Percentiles rank a stretch among this genome's conserved stretches.
These are phyloP conservation scores for Tachina lurida DNA, from an alignment of 2,888 invertebrate genomes.

Conservation along the genomic window DNA sequence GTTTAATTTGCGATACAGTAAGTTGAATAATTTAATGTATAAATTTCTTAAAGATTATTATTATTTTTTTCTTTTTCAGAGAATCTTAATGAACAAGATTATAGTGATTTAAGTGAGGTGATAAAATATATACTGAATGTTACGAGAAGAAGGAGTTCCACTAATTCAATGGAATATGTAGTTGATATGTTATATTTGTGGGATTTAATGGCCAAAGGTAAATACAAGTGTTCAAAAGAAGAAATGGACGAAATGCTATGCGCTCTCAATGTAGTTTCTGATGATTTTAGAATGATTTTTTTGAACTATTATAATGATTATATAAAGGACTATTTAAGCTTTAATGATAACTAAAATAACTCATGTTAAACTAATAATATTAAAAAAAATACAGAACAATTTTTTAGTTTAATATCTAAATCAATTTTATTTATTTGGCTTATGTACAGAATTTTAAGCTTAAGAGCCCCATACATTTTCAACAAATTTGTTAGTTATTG, in stretches of 20 bases:
- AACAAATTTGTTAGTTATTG: no score
- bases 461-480: no score
- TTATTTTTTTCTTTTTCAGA: slow-evolving; percentile 54
- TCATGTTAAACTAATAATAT: no score
- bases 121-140: slow-evolving; percentile 71
- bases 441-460: no score
- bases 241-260: slow-evolving; percentile 69
- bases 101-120: slow-evolving; percentile 71
- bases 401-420: no score
- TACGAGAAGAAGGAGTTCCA: slow-evolving; percentile 68
- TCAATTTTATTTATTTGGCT: no score
- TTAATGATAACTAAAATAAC: background rate
- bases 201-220: slow-evolving; percentile 76
- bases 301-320: slow-evolving; percentile 78
- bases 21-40: slow-evolving; percentile 54
- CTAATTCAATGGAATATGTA: slow-evolving; percentile 74
- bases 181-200: slow-evolving; percentile 74
- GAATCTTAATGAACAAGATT: slow-evolving; percentile 74
- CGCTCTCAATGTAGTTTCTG: slow-evolving; percentile 70
- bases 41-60: slow-evolving; percentile 40
- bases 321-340: slow-evolving; percentile 69
- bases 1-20: slow-evolving; percentile 47
- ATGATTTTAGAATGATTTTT: slow-evolving; percentile 73
- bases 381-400: no score
- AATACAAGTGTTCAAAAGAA: slow-evolving; percentile 68